Conservation (phyloP, 2,113 vertebrate species). For the Oncorhynchus keta region DNA sequence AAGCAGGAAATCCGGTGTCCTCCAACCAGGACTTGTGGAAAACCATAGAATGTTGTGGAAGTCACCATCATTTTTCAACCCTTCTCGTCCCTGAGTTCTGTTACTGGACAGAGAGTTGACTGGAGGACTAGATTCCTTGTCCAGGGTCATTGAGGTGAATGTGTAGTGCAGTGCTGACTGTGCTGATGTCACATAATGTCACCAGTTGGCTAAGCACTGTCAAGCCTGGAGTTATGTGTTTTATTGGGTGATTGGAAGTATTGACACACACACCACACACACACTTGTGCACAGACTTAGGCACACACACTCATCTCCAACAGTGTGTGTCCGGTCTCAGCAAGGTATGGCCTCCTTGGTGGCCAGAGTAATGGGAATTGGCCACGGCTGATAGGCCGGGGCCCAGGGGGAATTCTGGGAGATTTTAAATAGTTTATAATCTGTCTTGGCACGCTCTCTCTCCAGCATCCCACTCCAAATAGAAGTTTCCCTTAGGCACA, state of each 20-base stretch:
- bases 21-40: too few species aligned
- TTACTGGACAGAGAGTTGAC: too few species aligned
- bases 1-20: too few species aligned
- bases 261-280: not conserved
- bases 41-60: too few species aligned
- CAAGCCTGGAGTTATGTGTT: constrained; percentile 6
- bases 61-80: too few species aligned
- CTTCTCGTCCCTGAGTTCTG: too few species aligned
- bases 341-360: constrained; percentile 53
- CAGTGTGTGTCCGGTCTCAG: constrained; percentile 57
- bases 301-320: constrained; percentile 40
- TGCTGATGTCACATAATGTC: constrained; percentile 21
- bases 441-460: not conserved
- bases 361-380: constrained; percentile 57
- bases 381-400: constrained; percentile 53
- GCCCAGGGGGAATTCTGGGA: constrained; percentile 57
- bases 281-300: not conserved
- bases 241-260: constrained; percentile 17
- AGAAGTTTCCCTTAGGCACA: not conserved
- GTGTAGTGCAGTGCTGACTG: not conserved
- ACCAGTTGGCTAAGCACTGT: constrained; percentile 34
- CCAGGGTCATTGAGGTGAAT: constrained; percentile 41
- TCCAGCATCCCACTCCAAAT: not conserved
- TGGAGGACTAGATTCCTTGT: too few species aligned
- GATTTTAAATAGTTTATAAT: constrained; percentile 69